Conservation (phyloP, 2,888 invertebrate species). For the Hemithea aestivaria region DNA sequence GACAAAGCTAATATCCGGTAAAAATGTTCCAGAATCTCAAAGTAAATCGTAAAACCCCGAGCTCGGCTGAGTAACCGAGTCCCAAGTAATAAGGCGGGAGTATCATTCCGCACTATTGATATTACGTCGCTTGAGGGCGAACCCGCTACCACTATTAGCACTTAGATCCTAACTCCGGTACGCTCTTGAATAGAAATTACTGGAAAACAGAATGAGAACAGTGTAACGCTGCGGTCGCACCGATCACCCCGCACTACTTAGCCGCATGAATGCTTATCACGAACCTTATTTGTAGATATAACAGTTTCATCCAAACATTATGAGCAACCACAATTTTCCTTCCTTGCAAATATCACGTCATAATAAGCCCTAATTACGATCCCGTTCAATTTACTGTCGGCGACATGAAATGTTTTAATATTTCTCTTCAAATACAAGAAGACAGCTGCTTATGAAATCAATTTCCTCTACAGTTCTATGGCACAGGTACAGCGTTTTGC, state of each 20-base stretch:
- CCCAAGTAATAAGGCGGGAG: slow-evolving; percentile 21
- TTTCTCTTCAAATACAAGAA: slow-evolving; percentile 23
- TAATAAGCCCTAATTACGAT: slow-evolving; percentile 8
- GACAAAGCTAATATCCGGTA: no score
- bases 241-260: slow-evolving; percentile 3
- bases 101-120: slow-evolving; percentile 30
- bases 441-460: slow-evolving; percentile 46
- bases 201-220: slow-evolving; percentile 26
- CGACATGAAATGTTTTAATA: slow-evolving; percentile 15
- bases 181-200: slow-evolving; percentile 60
- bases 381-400: slow-evolving; percentile 9
- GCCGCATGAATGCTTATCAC: slow-evolving; percentile 55
- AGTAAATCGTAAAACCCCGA: neutral
- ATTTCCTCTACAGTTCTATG: slow-evolving; percentile 40
- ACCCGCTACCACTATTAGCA: slow-evolving; percentile 59
- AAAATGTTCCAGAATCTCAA: no score
- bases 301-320: slow-evolving; percentile 46
- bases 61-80: slow-evolving; percentile 11
- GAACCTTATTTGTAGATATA: slow-evolving; percentile 38
- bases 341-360: neutral
- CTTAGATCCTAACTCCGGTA: slow-evolving; percentile 49
- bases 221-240: slow-evolving; percentile 34
- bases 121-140: slow-evolving; percentile 34
- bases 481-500: slow-evolving; percentile 27
- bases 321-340: slow-evolving; percentile 54